Base-by-base conservation (phyloP, 2,888 invertebrate genomes). In the Philopedon plagiatum region DNA sequence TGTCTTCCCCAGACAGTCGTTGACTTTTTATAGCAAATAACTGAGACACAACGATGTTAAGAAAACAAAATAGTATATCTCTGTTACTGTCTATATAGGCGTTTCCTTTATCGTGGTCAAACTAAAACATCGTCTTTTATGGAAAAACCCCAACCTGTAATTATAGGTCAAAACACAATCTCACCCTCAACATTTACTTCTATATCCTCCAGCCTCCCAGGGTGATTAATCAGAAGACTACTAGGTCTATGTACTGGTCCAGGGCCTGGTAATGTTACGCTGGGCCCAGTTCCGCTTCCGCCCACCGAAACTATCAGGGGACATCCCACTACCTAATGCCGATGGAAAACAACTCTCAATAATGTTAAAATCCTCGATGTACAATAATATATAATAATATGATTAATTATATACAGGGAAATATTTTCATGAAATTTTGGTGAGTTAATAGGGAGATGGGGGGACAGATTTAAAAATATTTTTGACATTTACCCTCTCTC, bases 101-200 rank as follows among this genome's bases (percentile, higher is more conserved):
- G n/a, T n/a, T n/a, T n/a, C n/a, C n/a, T n/a, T n/a, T n/a, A n/a
- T n/a, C n/a, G n/a, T n/a, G n/a, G n/a, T n/a, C n/a, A n/a, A n/a
- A n/a, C 69, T 73, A 74, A 37, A 67, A 56, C 66, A 70, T 39
- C 49, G 32, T 39, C 56, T 26, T 39, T 46, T 65, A 57, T 44
- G 41, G 62, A 60, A 57, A 66, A 9, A 44, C 21, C n/a, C 29
- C 51, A 34, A 57, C 61, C 2, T 5, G 15, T 39, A 66, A n/a
- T 58, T 34, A 49, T 21, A 26, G 9, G 49, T 26, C 5, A 39
- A 58, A 58, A 69, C 19, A 73, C 62, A 64, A 66, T 77, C 89
- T 89, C 89, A 97, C 96, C 96, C 93, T 97, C 96, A 87, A 98
- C 96, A 88, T 96, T 95, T 83, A 98, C 95, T 89, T 97, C 97